Base-by-base conservation (phyloP, 2,888 invertebrate species). In the Tipula unca region DNA sequence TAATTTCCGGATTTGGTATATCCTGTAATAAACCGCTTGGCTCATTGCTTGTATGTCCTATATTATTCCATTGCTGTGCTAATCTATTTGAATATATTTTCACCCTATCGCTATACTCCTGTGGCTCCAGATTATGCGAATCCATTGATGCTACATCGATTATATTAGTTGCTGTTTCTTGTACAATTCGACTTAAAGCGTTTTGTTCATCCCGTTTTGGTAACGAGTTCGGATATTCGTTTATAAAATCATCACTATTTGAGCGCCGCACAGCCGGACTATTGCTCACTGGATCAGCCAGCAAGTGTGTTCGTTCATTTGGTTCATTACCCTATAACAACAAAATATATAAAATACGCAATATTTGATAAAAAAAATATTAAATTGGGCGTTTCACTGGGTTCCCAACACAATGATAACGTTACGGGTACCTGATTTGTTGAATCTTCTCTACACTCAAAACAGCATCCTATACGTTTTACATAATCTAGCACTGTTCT, bases 101-200 rank as follows among this genome's bases (percentile, higher is more conserved):
- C 87, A 95, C 94, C 87, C 96, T 93, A 89, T 98, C 97, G 88
- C 95, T 93, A 90, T 96, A 97, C 90, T 97, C 98, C 89, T 96
- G 95, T 88, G 96, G 96, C 88, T 98, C 97, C 86, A 98, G 92
- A 88, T 95, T 95, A 90, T 97, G 97, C 10, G 96, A 95, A 87
- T 97, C 97, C 87, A 97, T 92, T 1, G 97, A 96, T 85, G 96
- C 96, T n/a, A 98, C 97, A 92, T 98, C 98, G 89, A 98, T 98
- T 86, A 98, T 97, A 91, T 97, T 97, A 86, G 97, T 95, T 85
- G 97, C 97, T 87, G 97, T 97, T 91, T 97, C 96, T 89, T 97
- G 96, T 85, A 98, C 93, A 91, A 98, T 97, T 91, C 95, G 94
- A 89, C 94, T 96, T 85, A 98, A 93, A 0, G 97, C 97, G 88